Percentiles rank a stretch among this genome's conserved stretches.
These are phyloP conservation scores for Acrocephalus arundinaceus DNA, from an alignment of 2,113 vertebrate genomes.

Conservation along the genomic window DNA sequence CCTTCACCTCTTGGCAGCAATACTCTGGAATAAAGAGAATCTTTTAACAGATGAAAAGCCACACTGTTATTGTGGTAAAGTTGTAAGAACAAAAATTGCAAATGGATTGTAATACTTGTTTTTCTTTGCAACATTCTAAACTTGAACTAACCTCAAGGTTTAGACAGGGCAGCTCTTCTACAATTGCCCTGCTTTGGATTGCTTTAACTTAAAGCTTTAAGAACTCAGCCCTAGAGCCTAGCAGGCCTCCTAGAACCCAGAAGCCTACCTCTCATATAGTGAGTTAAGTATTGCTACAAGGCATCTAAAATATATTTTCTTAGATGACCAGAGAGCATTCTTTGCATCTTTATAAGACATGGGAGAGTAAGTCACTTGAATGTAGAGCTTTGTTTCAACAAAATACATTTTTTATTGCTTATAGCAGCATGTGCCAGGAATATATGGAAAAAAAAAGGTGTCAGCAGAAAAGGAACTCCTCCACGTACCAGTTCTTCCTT, in stretches of 20 bases:
- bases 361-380: conserved; percentile 66
- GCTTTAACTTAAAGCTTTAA: conserved; percentile 72
- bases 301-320: conserved; percentile 61
- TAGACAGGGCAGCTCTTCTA: conserved; percentile 37
- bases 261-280: conserved; percentile 68
- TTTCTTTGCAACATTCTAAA: conserved; percentile 58
- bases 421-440: conserved; percentile 41
- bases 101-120: conserved; percentile 61
- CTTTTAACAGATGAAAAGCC: conserved; percentile 50
- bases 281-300: conserved; percentile 57
- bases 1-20: conserved; percentile 66
- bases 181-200: conserved; percentile 58
- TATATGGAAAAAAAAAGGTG: not conserved
- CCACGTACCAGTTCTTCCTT: conserved; percentile 1
- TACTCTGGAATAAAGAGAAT: conserved; percentile 40
- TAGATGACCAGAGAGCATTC: conserved; percentile 65
- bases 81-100: conserved; percentile 51
- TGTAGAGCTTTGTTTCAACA: conserved; percentile 59
- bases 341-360: conserved; percentile 61
- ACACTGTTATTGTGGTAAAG: conserved; percentile 44
- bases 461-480: conserved; percentile 40
- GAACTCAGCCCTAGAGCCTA: conserved; percentile 65
- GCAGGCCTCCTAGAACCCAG: conserved; percentile 67
- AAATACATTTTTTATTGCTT: conserved; percentile 27
- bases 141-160: conserved; percentile 64